Percentiles rank a stretch among this genome's conserved stretches.
Conservation (phyloP, 2,797 vertebrate species). For the Ataeniobius toweri region DNA sequence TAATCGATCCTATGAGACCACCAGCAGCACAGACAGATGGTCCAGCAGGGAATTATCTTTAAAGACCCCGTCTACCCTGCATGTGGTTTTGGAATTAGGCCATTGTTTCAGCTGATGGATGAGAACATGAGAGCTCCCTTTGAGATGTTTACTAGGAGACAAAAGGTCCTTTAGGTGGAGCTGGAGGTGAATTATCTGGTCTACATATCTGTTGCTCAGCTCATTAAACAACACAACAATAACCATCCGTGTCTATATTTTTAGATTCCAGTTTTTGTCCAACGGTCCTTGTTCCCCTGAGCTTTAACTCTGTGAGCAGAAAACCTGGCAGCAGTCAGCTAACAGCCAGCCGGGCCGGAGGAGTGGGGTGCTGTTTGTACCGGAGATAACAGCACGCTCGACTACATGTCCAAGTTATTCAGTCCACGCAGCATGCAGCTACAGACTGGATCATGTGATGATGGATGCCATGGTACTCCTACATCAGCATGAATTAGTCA, state of each 20-base stretch:
- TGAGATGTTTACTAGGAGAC: constrained; percentile 17
- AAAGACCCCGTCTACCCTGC: constrained; percentile 11
- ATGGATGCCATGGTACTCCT: constrained; percentile 50
- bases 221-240: constrained; percentile 17
- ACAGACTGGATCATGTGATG: constrained; percentile 39
- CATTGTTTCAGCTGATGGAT: constrained; percentile 47
- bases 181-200: constrained; percentile 5
- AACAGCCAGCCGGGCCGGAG: neutral
- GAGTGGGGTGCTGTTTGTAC: neutral
- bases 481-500: constrained; percentile 71
- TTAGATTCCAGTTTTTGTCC: neutral
- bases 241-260: constrained; percentile 25
- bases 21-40: constrained; percentile 67
- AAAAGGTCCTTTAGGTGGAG: constrained; percentile 16
- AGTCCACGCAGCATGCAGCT: constrained; percentile 13
- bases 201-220: constrained; percentile 16
- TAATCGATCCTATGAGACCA: constrained; percentile 36
- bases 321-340: constrained; percentile 24
- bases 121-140: constrained; percentile 21
- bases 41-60: constrained; percentile 62
- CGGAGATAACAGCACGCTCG: constrained; percentile 24
- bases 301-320: neutral
- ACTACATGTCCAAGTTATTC: constrained; percentile 25
- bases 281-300: neutral
- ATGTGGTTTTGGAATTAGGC: constrained; percentile 57